These are phyloP conservation scores for Tamandua tetradactyla DNA, from an alignment of 2,797 vertebrate species.

Conservation along the genomic window DNA sequence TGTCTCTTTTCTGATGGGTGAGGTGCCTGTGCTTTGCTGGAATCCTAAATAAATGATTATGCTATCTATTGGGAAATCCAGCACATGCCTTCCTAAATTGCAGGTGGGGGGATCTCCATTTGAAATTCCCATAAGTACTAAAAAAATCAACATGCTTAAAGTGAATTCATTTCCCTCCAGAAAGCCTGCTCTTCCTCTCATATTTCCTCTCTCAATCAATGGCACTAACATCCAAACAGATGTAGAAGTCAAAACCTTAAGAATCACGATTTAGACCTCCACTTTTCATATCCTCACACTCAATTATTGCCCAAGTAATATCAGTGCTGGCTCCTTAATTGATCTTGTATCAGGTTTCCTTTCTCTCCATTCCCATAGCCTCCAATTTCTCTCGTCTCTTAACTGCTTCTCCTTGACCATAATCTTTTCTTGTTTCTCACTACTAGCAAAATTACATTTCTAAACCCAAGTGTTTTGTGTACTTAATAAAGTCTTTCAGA, in stretches of 20 bases:
- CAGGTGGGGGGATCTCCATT: background rate
- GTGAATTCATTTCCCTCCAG: background rate
- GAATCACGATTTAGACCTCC: background rate
- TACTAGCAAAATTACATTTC: background rate
- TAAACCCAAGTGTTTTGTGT: background rate
- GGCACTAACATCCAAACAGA: background rate
- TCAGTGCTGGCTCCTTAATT: background rate
- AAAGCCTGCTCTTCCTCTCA: background rate
- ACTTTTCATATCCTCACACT: background rate
- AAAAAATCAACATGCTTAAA: background rate
- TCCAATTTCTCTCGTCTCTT: background rate
- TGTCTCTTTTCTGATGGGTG: background rate
- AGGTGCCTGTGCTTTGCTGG: background rate
- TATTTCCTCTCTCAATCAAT: background rate
- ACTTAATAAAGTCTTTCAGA: conserved; percentile 51
- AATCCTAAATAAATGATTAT: background rate
- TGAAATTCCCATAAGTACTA: background rate
- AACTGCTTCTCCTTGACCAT: background rate
- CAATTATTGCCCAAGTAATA: background rate
- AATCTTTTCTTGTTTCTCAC: background rate
- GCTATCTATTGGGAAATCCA: background rate
- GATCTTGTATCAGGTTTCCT: background rate
- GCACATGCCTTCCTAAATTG: background rate
- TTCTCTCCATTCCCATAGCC: background rate
- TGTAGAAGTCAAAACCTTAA: background rate